A percentile compares a stretch with the other conserved stretches of the same genome.
Evolutionary conservation across 1,140 invertebrate species (phyloP).

Genomic region (Platyscapa corneri): DNA sequence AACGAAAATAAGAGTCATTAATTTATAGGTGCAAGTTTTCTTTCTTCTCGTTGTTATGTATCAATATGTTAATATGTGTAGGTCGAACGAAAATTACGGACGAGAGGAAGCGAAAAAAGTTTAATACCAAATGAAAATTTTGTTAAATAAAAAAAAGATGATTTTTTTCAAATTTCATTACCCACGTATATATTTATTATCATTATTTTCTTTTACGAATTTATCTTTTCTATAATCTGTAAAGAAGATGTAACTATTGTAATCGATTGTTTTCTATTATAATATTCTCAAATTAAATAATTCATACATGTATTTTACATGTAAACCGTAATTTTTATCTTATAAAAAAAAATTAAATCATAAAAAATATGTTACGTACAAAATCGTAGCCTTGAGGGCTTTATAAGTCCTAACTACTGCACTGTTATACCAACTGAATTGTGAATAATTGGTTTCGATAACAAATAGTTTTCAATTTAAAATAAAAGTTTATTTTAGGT

Average conservation of each 20-base stretch:
- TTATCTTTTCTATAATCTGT: slow-evolving; percentile 4
- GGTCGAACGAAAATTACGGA: background rate
- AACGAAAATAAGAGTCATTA: slow-evolving; percentile 44
- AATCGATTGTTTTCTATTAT: slow-evolving; percentile 11
- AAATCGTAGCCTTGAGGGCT: background rate
- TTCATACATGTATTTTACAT: slow-evolving; percentile 12
- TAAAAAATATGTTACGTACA: background rate
- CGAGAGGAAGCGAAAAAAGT: slow-evolving; percentile 20
- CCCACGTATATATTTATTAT: slow-evolving; percentile 31
- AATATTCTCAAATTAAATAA: background rate
- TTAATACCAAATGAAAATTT: slow-evolving; percentile 45
- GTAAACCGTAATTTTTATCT: background rate
- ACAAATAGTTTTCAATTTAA: background rate
- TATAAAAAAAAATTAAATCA: slow-evolving; percentile 8
- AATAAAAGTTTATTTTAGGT: background rate
- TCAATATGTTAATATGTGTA: slow-evolving; percentile 20
- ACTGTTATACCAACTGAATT: background rate
- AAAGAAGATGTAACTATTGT: background rate
- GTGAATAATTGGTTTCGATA: background rate
- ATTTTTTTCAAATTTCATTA: slow-evolving; percentile 37
- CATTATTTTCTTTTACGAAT: background rate
- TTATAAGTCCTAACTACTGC: background rate
- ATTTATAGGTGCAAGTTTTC: slow-evolving; percentile 45
- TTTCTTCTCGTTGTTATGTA: slow-evolving; percentile 42
- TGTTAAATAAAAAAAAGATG: slow-evolving; percentile 35